Base-by-base conservation (phyloP, 2,797 vertebrate species). In the Hemitrygon akajei region DNA sequence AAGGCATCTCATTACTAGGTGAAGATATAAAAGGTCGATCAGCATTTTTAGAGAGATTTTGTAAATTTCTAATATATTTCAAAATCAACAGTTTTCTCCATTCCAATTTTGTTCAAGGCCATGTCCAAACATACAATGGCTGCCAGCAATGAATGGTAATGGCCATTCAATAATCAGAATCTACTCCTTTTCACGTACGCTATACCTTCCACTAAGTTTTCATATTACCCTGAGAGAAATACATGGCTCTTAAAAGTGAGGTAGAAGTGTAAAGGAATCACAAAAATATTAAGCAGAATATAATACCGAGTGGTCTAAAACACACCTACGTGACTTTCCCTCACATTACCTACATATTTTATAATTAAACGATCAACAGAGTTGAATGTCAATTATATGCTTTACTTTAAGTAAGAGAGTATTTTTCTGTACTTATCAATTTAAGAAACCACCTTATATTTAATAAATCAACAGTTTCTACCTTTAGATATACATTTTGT, bases 1-100 rank as follows among this genome's bases (percentile, higher is more conserved):
- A 76, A 30, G 91, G 91, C 40, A 93, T 93, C 89, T 92, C 5
- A 25, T 56, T 93, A 76, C 71, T 93, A 25, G 30, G 27, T 58
- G 25, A 37, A 56, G 91, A 56, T 47, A 75, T 56, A 30, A 76
- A 76, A 47, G 47, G 47, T 47, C 47, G 4, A 47, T 47, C 47
- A 47, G 47, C 47, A 47, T 47, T 93, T 76, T 76, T 22, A 92
- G 25, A 56, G 0, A 1, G 12, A 56, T 93, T 56, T 75, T 30
- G 75, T 5, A 93, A 93, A 56, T 93, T 76, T 75, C 27, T 56
- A 76, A 12, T 40, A 93, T n/a, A 40, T 56, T 76, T 58, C 27
- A 93, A 93, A 93, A 75, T 56, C 40, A 75, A 93, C 22, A 56
- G 76, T 30, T 91, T n/a, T 58, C 14, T 37, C 34, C 7, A 40